These are phyloP conservation scores for Micrasema longulum DNA, from an alignment of 1,140 invertebrate genomes.

Conservation along the genomic window DNA sequence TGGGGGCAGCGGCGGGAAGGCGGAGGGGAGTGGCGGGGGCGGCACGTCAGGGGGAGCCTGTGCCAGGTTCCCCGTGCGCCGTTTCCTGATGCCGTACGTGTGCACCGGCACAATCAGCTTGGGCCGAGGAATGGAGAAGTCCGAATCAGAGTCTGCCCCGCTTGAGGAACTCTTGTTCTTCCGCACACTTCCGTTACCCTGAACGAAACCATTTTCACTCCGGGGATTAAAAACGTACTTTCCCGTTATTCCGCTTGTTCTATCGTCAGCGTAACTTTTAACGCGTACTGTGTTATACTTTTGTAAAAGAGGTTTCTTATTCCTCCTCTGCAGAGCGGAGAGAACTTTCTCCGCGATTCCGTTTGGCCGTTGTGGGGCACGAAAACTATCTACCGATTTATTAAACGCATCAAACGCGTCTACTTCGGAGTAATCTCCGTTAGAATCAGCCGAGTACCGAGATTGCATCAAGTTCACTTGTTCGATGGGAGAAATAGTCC, in stretches of 20 bases:
- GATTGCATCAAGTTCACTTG: constrained; percentile 65
- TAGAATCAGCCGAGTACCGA: constrained; percentile 7
- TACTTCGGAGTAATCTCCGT: constrained; percentile 1
- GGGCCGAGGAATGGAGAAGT: constrained; percentile 85
- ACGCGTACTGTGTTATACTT: constrained; percentile 63
- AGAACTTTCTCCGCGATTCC: constrained; percentile 21
- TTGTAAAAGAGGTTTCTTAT: background rate
- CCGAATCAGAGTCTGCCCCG: constrained; percentile 68
- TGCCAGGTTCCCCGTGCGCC: constrained; percentile 80
- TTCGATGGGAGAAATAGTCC: constrained; percentile 66
- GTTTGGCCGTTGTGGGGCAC: constrained; percentile 1
- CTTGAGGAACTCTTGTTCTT: constrained; percentile 66
- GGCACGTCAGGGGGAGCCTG: constrained; percentile 56
- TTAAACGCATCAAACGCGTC: background rate
- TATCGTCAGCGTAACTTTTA: constrained; percentile 56
- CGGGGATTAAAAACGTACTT: background rate
- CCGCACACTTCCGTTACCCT: background rate
- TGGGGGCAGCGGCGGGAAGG: constrained; percentile 3
- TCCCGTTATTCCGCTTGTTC: constrained; percentile 27
- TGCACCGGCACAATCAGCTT: constrained; percentile 88
- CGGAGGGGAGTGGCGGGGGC: constrained; percentile 15
- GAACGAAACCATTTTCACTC: background rate
- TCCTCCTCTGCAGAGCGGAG: constrained; percentile 1
- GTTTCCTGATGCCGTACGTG: constrained; percentile 81
- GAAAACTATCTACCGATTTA: constrained; percentile 4